Percentiles rank a stretch among this genome's conserved stretches.
Conservation (phyloP, 2,113 vertebrate species). For the Cnemophilus loriae region DNA sequence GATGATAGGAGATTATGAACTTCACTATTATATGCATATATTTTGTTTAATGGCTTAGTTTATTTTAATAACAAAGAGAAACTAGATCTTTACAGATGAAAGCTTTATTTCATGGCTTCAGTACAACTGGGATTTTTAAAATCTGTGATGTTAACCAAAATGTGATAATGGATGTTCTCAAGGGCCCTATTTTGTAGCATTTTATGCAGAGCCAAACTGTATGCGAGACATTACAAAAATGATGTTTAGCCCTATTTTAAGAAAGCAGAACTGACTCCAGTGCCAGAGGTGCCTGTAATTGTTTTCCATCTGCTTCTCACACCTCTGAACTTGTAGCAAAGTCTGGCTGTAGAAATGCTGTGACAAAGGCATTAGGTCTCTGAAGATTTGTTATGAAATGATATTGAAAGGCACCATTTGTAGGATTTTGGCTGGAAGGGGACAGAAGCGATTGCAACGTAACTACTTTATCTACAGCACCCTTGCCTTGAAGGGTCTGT, state of each 20-base stretch:
- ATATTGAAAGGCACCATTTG: constrained; percentile 8
- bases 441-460: neutral
- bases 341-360: neutral
- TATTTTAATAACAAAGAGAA: constrained; percentile 80
- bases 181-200: constrained; percentile 68
- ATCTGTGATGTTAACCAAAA: constrained; percentile 76
- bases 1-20: constrained; percentile 62
- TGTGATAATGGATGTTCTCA: constrained; percentile 74
- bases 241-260: constrained; percentile 56
- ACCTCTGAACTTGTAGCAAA: neutral
- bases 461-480: neutral
- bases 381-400: constrained; percentile 26
- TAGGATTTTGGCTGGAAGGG: constrained; percentile 14
- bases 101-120: constrained; percentile 58
- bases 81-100: constrained; percentile 75
- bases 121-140: constrained; percentile 70
- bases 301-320: neutral
- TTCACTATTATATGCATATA: constrained; percentile 63
- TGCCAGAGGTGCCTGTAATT: constrained; percentile 43
- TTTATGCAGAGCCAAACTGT: constrained; percentile 59
- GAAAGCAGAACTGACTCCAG: constrained; percentile 12
- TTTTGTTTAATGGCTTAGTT: constrained; percentile 74
- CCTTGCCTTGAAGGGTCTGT: constrained; percentile 29
- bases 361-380: constrained; percentile 8
- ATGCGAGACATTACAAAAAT: constrained; percentile 38